Conservation (phyloP, 2,113 vertebrate genomes). For the Cyphomyrus plagiostoma region DNA sequence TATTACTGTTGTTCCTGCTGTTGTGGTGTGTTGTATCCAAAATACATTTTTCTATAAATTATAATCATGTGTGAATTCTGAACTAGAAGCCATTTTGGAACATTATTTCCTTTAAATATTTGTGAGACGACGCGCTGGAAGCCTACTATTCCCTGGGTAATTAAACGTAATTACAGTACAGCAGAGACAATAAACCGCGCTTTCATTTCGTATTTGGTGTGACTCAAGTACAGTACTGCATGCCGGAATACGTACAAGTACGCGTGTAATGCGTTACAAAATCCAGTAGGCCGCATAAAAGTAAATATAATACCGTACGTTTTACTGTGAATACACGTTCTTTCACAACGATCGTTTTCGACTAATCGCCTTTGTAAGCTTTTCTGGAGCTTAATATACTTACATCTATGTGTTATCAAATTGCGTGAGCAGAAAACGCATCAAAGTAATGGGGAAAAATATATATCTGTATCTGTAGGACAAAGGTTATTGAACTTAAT, state of each 20-base stretch:
- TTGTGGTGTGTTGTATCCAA: background rate
- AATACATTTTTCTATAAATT: background rate
- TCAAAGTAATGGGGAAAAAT: background rate
- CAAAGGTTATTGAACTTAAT: background rate
- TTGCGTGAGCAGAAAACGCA: constrained; percentile 10
- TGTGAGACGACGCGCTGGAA: background rate
- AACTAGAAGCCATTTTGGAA: background rate
- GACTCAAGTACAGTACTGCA: background rate
- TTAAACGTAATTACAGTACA: background rate
- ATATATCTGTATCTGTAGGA: background rate
- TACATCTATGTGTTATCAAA: constrained; percentile 6
- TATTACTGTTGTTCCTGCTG: background rate
- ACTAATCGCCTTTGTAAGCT: constrained; percentile 22
- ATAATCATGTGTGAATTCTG: background rate
- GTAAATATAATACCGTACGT: constrained; percentile 40
- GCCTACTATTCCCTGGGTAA: background rate
- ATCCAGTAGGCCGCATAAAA: constrained; percentile 39
- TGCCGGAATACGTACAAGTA: background rate
- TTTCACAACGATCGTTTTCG: constrained; percentile 26
- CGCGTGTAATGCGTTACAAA: constrained; percentile 54
- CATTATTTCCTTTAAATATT: background rate
- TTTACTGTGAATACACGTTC: constrained; percentile 32
- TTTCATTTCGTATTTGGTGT: background rate
- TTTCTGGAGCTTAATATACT: constrained; percentile 29
- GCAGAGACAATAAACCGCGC: background rate